Evolutionary conservation across 2,888 invertebrate species (phyloP), one percentile per base, ranked within the genome.

Genomic region (Polydesmus complanatus): DNA sequence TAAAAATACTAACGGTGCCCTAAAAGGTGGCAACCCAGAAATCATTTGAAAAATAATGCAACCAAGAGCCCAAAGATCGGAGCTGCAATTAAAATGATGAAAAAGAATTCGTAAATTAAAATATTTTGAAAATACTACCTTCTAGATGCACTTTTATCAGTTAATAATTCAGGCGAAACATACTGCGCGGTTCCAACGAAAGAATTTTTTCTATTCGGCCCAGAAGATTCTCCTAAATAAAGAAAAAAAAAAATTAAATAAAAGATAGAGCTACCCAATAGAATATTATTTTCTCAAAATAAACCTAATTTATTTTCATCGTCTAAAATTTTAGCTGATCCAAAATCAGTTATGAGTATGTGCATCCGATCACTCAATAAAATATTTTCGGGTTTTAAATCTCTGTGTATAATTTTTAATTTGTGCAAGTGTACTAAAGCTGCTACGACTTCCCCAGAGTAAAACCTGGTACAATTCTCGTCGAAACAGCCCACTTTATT

Each of bases 101-200:
- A 37, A 37, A 14, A 37, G 8, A 37, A 8, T 37, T 22, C n/a
- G 48, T 51, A 47, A 56, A 5, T 52, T 52, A 52, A 52, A 21
- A 21, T 52, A 5, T 5, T 5, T 8, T 37, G 14, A 37, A 37
- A 8, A 55, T 23, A 18, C 54, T 58, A 65, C 67, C 65, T 66
- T 56, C 63, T 64, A 22, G 66, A 66, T 21, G 66, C 63, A 48
- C 54, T 62, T 60, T 85, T 83, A 71, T 88, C 85, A 63, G 84
- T 86, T 57, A 98, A 78, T 64, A 97, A 81, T 77, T 99, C 98
- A 1, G 98, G 98, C 61, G 95, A 95, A 0, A 99, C 95, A 75
- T 97, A 98, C 73, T 97, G 96, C 1, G 98, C 96, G 14, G 97
- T 98, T 56, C 98, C 98, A 18, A 97, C 97, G 75, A 98, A 97